Evolutionary conservation across 2,113 vertebrate species (phyloP).

Genomic region (Enhydra lutris): DNA sequence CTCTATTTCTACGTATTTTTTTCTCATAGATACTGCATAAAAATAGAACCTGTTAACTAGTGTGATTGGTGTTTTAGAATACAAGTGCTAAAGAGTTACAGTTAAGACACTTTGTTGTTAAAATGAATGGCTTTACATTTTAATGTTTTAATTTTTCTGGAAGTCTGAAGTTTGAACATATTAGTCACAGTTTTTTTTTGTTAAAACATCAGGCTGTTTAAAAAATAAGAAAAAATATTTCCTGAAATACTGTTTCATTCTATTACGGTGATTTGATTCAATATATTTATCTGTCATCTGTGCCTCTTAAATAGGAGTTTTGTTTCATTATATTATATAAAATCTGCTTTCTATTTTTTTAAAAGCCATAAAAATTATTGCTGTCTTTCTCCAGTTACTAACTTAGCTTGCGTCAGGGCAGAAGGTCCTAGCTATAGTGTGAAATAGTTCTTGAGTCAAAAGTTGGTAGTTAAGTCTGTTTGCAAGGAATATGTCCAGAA

Average conservation of each 20-base stretch:
- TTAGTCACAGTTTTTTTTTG: not conserved
- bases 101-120: not conserved
- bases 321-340: slow-evolving; percentile 3
- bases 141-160: slow-evolving; percentile 3
- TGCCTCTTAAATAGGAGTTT: not conserved
- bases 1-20: not conserved
- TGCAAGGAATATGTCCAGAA: slow-evolving; percentile 74
- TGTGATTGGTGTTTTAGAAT: not conserved
- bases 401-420: not conserved
- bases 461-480: slow-evolving; percentile 75
- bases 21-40: not conserved
- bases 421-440: slow-evolving; percentile 62
- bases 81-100: not conserved
- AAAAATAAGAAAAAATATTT: not conserved
- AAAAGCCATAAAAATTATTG: not conserved
- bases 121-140: slow-evolving; percentile 21
- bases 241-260: not conserved
- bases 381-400: slow-evolving; percentile 33
- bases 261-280: not conserved
- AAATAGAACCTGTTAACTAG: not conserved
- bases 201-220: not conserved
- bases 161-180: slow-evolving; percentile 1
- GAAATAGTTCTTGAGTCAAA: slow-evolving; percentile 69
- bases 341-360: slow-evolving; percentile 25
- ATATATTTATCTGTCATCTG: not conserved